Evolutionary conservation across 2,888 invertebrate species (phyloP), one percentile per base, ranked within the genome.

Genomic region (Agrypnus murinus): DNA sequence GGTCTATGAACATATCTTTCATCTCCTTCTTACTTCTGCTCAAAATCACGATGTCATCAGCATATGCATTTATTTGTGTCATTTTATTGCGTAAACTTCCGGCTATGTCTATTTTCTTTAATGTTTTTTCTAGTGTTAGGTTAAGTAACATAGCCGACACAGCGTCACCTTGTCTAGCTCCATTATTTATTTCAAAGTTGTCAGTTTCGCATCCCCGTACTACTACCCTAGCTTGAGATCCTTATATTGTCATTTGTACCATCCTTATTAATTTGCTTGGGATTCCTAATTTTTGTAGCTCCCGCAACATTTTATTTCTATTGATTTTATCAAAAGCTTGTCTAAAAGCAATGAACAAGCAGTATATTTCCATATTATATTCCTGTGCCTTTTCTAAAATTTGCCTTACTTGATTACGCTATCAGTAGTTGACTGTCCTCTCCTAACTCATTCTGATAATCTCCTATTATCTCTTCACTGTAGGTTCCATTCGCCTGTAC

Each of bases 31-130:
- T 40, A 40, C n/a, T 40, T 40, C 40, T 40, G 40, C 40, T 40
- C n/a, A 40, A 34, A 7, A 34, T 34, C 10, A 40, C 10, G 40
- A 40, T 40, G n/a, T 40, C 5, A n/a, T 40, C 40, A 40, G 40
- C 40, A 40, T 40, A 40, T 10, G 40, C 40, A 40, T 40, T 40
- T 40, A 40, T 40, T 40, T 40, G 40, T 40, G 40, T 40, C 10
- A 40, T 40, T 9, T 40, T 40, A n/a, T 40, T 40, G 40, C 10
- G 7, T 7, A 40, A n/a, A n/a, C 40, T 40, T 10, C 40, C 40
- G n/a, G 40, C 8, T 40, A 10, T 48, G 5, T 17, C 48, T 19
- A 48, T 1, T 17, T 25, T 17, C 9, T 25, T 48, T 25, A 17
- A 5, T 19, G 19, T 48, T 25, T 48, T 48, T 19, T 48, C 48